These are phyloP conservation scores for Apis mellifera DNA, from an alignment of 1,140 invertebrate genomes.

Conservation along the genomic window Amel_HAv3.1 CM009931.2:26343001-26343500, in stretches of 20 bases:
- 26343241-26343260: conserved; percentile 43
- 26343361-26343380: too few species aligned
- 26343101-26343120: conserved; percentile 82
- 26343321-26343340: accelerated
- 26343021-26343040: conserved; percentile 21
- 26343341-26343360: too few species aligned
- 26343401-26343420: too few species aligned
- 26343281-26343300: conserved; percentile 44
- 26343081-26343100: conserved; percentile 77
- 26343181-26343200: conserved; percentile 69
- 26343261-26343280: conserved; percentile 25
- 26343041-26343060: conserved; percentile 64
- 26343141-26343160: conserved; percentile 72
- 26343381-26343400: too few species aligned
- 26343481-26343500: not conserved
- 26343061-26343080: conserved; percentile 74
- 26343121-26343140: conserved; percentile 82
- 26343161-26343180: conserved; percentile 74
- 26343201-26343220: conserved; percentile 75
- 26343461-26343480: not conserved
- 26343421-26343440: too few species aligned
- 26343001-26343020: not conserved
- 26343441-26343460: too few species aligned
- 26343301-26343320: too few species aligned
- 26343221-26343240: conserved; percentile 80